A percentile compares a stretch with the other conserved stretches of the same genome.
Conservation (phyloP, 2,888 invertebrate genomes). For the Caenorhabditis sp. region DNA sequence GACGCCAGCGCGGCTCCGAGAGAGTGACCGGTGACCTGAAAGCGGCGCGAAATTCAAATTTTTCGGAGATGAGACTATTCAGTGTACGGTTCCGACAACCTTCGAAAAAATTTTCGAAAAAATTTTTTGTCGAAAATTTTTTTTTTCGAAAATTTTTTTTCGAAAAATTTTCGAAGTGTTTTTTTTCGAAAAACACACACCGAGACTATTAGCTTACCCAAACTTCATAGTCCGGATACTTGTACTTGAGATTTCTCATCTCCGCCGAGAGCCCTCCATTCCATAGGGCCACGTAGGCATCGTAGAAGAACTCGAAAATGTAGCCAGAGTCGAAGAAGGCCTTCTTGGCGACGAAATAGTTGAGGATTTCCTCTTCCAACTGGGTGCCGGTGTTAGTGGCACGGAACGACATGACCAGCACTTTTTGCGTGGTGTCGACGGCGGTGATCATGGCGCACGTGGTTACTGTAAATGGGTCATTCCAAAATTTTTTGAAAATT, state of each 20-base stretch:
- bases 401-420: slow-evolving; percentile 64
- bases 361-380: slow-evolving; percentile 58
- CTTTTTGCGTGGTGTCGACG: slow-evolving; percentile 50
- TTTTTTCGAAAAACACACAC: no score
- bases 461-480: slow-evolving; percentile 41
- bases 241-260: slow-evolving; percentile 60
- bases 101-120: neutral
- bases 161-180: neutral
- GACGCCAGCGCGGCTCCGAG: slow-evolving; percentile 58
- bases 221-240: slow-evolving; percentile 61
- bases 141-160: neutral
- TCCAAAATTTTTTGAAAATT: neutral
- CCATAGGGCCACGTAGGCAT: slow-evolving; percentile 62
- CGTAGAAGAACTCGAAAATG: slow-evolving; percentile 66
- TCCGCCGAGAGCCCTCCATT: slow-evolving; percentile 55
- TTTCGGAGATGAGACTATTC: no score
- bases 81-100: no score
- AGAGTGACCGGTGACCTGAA: slow-evolving; percentile 62
- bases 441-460: slow-evolving; percentile 62
- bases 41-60: neutral
- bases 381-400: slow-evolving; percentile 54
- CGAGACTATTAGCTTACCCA: slow-evolving; percentile 57
- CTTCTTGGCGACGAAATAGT: slow-evolving; percentile 55
- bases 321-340: slow-evolving; percentile 57
- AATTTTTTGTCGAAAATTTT: neutral